Conservation (phyloP, 1,140 invertebrate genomes). For the Drosophila leontia region DNA sequence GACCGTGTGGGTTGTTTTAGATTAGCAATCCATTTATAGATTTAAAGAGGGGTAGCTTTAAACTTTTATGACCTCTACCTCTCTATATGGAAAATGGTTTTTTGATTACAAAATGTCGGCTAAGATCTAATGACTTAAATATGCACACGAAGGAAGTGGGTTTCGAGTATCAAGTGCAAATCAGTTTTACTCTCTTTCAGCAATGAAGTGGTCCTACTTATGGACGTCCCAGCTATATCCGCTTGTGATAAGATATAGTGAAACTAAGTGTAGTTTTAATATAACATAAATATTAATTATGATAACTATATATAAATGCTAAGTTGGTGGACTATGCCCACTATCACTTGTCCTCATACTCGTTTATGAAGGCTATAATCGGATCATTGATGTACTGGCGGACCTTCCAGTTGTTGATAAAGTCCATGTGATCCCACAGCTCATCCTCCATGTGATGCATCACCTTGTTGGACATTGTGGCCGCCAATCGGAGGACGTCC, state of each 20-base stretch:
- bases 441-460: conserved; percentile 49
- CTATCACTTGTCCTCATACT: conserved; percentile 35
- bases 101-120: conserved; percentile 17
- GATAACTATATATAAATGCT: not conserved
- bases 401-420: conserved; percentile 85
- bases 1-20: not conserved
- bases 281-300: conserved; percentile 1
- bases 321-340: no score
- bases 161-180: conserved; percentile 6
- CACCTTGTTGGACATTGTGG: conserved; percentile 34
- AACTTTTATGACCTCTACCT: conserved; percentile 19
- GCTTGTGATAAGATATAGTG: conserved; percentile 29
- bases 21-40: conserved; percentile 30
- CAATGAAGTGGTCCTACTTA: conserved; percentile 12
- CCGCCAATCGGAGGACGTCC: conserved; percentile 24
- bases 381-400: conserved; percentile 81
- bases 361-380: conserved; percentile 85
- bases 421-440: conserved; percentile 74
- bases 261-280: not conserved
- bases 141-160: not conserved
- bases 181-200: not conserved
- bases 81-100: conserved; percentile 4
- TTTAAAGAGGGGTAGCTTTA: conserved; percentile 6
- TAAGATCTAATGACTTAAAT: conserved; percentile 8
- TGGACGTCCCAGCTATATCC: conserved; percentile 17